Percentiles rank a stretch among this genome's conserved stretches.
Conservation (phyloP, 1,140 invertebrate genomes). For the Ceratina calcarata region DNA sequence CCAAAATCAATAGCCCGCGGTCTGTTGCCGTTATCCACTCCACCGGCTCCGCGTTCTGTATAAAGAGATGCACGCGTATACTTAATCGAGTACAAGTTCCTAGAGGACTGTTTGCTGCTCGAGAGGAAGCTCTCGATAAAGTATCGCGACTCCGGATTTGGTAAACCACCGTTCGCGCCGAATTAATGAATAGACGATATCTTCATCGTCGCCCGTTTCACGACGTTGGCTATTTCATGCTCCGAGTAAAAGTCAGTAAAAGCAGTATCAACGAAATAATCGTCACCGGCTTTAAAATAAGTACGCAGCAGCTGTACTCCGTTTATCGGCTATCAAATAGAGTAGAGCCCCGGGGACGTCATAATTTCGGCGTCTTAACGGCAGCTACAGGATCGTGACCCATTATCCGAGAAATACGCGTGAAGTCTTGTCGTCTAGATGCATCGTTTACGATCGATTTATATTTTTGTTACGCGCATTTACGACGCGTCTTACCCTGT, state of each 20-base stretch:
- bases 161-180: background rate
- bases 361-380: conserved; percentile 23
- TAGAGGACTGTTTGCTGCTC: no score
- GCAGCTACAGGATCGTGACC: conserved; percentile 20
- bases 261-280: no score
- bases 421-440: background rate
- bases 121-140: no score
- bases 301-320: background rate
- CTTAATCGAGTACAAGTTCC: background rate
- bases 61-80: background rate
- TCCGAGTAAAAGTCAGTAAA: no score
- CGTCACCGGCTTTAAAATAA: no score
- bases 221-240: no score
- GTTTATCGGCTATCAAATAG: conserved; percentile 24
- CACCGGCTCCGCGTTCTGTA: background rate
- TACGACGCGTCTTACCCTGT: background rate
- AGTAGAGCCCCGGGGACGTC: background rate
- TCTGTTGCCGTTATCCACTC: conserved; percentile 63
- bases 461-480: conserved; percentile 4
- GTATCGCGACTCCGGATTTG: background rate
- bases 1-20: conserved; percentile 72
- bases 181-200: no score
- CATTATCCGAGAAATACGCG: conserved; percentile 2
- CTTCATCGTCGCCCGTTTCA: no score
- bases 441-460: conserved; percentile 17